These are phyloP conservation scores for Nansenia antarctica DNA, from an alignment of 2,113 vertebrate species.

Conservation along the genomic window DNA sequence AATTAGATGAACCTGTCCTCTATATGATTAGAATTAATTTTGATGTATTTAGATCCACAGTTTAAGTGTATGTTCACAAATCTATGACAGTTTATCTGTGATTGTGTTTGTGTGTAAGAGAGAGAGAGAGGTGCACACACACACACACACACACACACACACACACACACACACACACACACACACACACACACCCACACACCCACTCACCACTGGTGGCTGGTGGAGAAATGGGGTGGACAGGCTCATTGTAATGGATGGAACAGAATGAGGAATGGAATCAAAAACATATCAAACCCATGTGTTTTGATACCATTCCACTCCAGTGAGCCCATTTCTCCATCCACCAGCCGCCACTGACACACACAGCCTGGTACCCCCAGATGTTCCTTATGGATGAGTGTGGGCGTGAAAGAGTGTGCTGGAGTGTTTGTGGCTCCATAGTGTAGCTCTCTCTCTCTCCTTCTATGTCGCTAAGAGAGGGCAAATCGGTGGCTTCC, in stretches of 20 bases:
- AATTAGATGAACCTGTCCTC: not conserved
- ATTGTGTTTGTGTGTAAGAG: not conserved
- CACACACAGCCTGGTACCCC: not conserved
- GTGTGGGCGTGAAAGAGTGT: not conserved
- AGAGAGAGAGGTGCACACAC: not conserved
- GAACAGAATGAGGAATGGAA: no score
- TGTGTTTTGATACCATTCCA: not conserved
- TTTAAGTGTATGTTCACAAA: not conserved
- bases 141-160: not conserved
- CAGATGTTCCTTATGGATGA: constrained; percentile 3
- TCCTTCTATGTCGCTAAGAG: not conserved
- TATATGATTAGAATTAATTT: not conserved
- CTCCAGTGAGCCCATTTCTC: no score
- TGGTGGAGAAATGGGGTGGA: no score
- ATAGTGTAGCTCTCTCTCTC: not conserved
- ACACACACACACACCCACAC: no score
- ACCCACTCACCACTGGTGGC: no score
- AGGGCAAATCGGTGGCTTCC: not conserved
- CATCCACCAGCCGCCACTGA: no score
- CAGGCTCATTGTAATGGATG: no score
- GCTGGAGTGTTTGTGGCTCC: not conserved
- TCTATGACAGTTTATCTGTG: not conserved
- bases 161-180: no score
- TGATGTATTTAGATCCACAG: no score
- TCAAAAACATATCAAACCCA: no score